These are phyloP conservation scores for Oligia strigilis DNA, from an alignment of 2,888 invertebrate species.

Conservation along the genomic window DNA sequence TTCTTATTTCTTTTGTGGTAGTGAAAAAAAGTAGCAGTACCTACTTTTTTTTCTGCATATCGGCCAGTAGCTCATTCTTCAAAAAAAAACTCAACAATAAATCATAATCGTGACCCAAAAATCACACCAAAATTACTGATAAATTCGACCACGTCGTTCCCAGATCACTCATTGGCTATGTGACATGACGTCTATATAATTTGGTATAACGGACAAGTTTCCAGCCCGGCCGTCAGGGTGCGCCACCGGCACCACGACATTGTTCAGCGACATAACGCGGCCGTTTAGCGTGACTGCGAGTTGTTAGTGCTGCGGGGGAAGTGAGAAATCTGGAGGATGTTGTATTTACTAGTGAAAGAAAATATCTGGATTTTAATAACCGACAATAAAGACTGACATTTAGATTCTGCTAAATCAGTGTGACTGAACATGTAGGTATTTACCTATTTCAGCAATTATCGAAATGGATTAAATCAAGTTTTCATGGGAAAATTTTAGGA, in stretches of 20 bases:
- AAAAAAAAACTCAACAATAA: too few species aligned
- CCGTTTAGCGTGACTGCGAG: slow-evolving; percentile 66
- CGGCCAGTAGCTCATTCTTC: background rate
- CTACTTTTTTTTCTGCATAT: background rate
- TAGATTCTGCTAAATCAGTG: background rate
- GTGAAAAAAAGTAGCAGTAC: background rate
- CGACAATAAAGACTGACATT: background rate
- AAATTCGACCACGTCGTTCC: slow-evolving; percentile 10
- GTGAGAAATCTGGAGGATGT: background rate
- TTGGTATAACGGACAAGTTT: slow-evolving; percentile 53
- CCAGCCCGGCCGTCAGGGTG: slow-evolving; percentile 48
- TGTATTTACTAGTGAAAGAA: slow-evolving; percentile 18
- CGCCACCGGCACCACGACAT: slow-evolving; percentile 63
- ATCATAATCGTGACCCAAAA: slow-evolving; percentile 29
- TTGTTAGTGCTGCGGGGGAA: slow-evolving; percentile 65
- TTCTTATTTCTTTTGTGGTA: background rate
- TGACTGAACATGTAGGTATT: background rate
- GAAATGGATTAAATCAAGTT: background rate
- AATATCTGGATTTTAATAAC: background rate
- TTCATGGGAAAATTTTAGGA: background rate
- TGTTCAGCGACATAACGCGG: slow-evolving; percentile 64
- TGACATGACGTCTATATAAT: slow-evolving; percentile 54
- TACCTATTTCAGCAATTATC: background rate
- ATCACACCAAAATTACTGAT: slow-evolving; percentile 7
- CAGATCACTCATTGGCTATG: slow-evolving; percentile 35